Base-by-base conservation (phyloP, 2,113 vertebrate genomes). In the Oenanthe melanoleuca region DNA sequence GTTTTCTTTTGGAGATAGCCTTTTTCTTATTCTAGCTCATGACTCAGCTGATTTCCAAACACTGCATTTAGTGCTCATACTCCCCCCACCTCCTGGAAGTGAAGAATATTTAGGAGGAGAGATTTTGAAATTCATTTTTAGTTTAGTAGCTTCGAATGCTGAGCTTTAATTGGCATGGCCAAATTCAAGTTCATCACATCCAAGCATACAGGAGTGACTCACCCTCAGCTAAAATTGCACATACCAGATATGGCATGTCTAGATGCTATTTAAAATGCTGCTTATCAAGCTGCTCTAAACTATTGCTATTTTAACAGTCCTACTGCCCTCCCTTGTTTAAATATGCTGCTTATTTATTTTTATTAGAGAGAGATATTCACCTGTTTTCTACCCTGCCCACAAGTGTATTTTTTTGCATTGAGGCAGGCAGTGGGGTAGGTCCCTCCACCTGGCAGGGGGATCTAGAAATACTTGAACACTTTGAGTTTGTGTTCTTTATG, bases 1-100 rank as follows among this genome's bases (percentile, higher is more conserved):
- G 15, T 72, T 33, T 70, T 88, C 24, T 78, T 92, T 65, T 69
- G 40, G 66, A 85, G 40, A 70, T 64, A 11, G 38, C 5, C 70
- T 92, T 53, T 83, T 66, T 18, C 50, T 74, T 73, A 15, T 67
- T 91, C 73, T 60, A 70, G 63, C 55, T 86, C 38, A 88, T 96
- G 96, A 96, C 59, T 94, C 91, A 89, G 89, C 87, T 96, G 45
- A 87, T 91, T 92, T 89, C 74, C 69, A 72, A 67, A 67, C 45
- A 18, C 53, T 79, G 57, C 33, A 38, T 72, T 75, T 93, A 45
- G 14, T 91, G n/a, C 42, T 37, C 20, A 33, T 88, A 28, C 8
- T 91, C 12, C 56, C 52, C 49, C 52, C 22, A 25, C 37, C 38
- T 72, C 45, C 57, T 4, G 3, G 40, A 81, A 75, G 5, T 31